Evolutionary conservation across 1,140 invertebrate genomes (phyloP).

Genomic region (Leptinotarsa texana): DNA sequence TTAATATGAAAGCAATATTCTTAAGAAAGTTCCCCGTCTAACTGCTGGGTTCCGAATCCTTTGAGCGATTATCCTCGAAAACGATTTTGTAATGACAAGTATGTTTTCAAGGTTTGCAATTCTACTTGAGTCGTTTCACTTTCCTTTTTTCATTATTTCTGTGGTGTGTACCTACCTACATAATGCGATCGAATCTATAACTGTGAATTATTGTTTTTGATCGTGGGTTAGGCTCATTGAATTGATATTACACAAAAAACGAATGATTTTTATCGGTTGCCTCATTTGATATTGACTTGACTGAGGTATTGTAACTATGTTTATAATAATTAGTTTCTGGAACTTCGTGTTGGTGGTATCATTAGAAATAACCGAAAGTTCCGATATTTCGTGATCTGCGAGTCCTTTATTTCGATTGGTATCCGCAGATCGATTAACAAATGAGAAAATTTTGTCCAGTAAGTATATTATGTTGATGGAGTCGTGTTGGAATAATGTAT

Average conservation of each 20-base stretch:
- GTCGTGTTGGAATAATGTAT: too few species aligned
- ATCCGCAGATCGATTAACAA: too few species aligned
- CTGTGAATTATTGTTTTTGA: neutral
- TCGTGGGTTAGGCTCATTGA: neutral
- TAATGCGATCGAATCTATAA: neutral
- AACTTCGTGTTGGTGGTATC: neutral
- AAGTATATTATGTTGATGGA: too few species aligned
- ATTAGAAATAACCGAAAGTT: neutral
- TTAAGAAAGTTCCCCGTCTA: too few species aligned
- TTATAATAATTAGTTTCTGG: neutral
- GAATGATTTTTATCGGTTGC: neutral
- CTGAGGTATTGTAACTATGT: neutral
- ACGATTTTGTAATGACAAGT: too few species aligned
- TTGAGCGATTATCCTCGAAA: too few species aligned
- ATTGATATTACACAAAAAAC: neutral
- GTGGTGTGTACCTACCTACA: neutral
- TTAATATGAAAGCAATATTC: too few species aligned
- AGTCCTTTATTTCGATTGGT: neutral
- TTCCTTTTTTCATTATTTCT: constrained; percentile 4
- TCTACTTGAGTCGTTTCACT: neutral
- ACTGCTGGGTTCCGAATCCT: too few species aligned
- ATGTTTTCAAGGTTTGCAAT: constrained; percentile 3
- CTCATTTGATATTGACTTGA: neutral
- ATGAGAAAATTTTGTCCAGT: too few species aligned
- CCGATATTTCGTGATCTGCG: neutral